Evolutionary conservation across 2,113 vertebrate species (phyloP).

Genomic region (Neotragus moschatus): DNA sequence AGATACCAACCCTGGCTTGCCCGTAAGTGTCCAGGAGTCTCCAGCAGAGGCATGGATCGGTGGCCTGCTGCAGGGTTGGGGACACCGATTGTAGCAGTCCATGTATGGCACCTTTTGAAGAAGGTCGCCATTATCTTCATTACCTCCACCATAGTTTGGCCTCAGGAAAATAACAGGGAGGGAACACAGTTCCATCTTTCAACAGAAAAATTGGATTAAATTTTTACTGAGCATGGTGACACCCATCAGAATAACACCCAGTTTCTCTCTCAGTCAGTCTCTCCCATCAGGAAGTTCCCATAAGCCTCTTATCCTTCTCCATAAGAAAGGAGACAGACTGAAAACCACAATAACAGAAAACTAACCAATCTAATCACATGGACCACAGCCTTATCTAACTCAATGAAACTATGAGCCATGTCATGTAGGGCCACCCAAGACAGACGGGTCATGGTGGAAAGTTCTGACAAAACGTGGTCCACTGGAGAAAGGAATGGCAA

Average conservation of each 20-base stretch:
- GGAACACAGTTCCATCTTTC: neutral
- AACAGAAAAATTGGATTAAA: neutral
- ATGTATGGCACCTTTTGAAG: neutral
- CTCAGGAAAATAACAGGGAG: neutral
- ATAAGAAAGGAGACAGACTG: neutral
- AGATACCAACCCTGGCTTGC: fast-evolving
- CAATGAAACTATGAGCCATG: neutral
- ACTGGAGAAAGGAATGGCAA: neutral
- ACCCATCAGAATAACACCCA: neutral
- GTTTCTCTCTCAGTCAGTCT: neutral
- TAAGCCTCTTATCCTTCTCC: neutral
- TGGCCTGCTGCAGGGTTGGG: neutral
- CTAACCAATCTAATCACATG: neutral
- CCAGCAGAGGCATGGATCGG: fast-evolving
- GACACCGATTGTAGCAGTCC: neutral
- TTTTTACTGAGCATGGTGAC: neutral
- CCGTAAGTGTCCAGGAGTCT: neutral
- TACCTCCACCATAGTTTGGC: neutral
- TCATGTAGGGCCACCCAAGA: neutral
- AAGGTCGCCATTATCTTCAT: neutral
- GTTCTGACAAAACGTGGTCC: neutral
- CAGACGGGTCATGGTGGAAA: neutral
- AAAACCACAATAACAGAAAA: neutral
- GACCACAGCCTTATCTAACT: neutral
- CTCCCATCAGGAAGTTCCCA: neutral